These are phyloP conservation scores for Acrobasis repandana DNA, from an alignment of 2,888 invertebrate genomes.

Conservation along the genomic window DNA sequence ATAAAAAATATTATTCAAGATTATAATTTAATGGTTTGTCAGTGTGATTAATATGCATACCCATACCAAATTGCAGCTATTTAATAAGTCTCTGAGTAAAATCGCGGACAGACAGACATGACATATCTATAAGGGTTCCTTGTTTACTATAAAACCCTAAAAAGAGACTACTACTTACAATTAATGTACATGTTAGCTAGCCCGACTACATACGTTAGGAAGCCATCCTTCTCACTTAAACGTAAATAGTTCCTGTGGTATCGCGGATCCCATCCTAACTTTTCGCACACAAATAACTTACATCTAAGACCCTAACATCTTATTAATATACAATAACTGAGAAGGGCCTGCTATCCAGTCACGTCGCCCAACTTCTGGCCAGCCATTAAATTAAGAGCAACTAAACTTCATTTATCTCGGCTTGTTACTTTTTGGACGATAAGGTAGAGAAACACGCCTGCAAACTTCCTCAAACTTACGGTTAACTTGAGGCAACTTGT, in stretches of 20 bases:
- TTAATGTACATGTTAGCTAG: too few species aligned
- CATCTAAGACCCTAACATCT: slow-evolving; percentile 27
- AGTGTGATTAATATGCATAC: too few species aligned
- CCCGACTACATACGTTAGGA: too few species aligned
- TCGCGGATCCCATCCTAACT: neutral
- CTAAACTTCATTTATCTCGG: slow-evolving; percentile 80
- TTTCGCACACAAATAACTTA: slow-evolving; percentile 15
- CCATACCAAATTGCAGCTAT: too few species aligned
- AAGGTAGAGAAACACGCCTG: slow-evolving; percentile 73
- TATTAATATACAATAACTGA: slow-evolving; percentile 60
- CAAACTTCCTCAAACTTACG: slow-evolving; percentile 64
- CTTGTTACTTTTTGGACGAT: slow-evolving; percentile 77
- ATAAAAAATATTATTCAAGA: too few species aligned
- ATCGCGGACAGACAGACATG: too few species aligned
- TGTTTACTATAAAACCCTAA: too few species aligned
- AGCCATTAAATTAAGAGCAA: slow-evolving; percentile 79
- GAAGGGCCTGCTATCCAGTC: slow-evolving; percentile 59
- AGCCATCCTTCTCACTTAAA: too few species aligned
- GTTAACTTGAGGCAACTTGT: slow-evolving; percentile 70
- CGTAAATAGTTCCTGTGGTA: neutral
- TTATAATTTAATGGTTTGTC: too few species aligned
- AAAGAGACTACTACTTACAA: neutral
- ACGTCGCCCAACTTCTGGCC: slow-evolving; percentile 72
- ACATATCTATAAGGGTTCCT: too few species aligned
- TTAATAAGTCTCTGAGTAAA: too few species aligned